A percentile compares a stretch with the other conserved stretches of the same genome.
Evolutionary conservation across 2,888 invertebrate genomes (phyloP).

Genomic region (Scelioninae gen. 2): DNA sequence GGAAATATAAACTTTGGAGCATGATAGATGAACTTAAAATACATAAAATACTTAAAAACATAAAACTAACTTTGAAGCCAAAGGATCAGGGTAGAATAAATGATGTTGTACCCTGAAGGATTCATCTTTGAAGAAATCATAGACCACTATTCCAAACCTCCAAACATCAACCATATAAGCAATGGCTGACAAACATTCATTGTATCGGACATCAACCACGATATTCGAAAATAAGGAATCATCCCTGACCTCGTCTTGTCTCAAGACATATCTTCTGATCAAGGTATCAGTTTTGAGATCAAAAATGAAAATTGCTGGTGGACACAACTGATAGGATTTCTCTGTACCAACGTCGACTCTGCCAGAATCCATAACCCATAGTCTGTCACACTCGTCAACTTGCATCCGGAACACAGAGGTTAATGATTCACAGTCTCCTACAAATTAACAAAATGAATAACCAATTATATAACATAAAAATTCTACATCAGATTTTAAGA

Average conservation of each 20-base stretch:
- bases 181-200: constrained; percentile 80
- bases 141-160: constrained; percentile 81
- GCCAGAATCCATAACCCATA: constrained; percentile 90
- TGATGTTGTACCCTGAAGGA: constrained; percentile 84
- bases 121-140: constrained; percentile 78
- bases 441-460: constrained; percentile 42
- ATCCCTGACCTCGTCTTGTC: constrained; percentile 80
- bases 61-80: constrained; percentile 77
- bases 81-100: constrained; percentile 83
- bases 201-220: constrained; percentile 79
- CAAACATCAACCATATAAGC: constrained; percentile 84
- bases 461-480: no score
- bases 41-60: not conserved
- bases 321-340: constrained; percentile 82
- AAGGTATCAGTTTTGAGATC: constrained; percentile 82
- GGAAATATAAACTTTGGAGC: no score
- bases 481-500: no score
- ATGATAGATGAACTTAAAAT: no score
- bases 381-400: constrained; percentile 84
- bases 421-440: constrained; percentile 81
- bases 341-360: constrained; percentile 80
- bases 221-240: constrained; percentile 83
- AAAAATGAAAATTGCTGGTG: constrained; percentile 84
- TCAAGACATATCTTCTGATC: constrained; percentile 81
- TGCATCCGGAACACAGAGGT: constrained; percentile 87